Conservation (phyloP, 1,140 invertebrate species). For the Drosophila serrata region DNA sequence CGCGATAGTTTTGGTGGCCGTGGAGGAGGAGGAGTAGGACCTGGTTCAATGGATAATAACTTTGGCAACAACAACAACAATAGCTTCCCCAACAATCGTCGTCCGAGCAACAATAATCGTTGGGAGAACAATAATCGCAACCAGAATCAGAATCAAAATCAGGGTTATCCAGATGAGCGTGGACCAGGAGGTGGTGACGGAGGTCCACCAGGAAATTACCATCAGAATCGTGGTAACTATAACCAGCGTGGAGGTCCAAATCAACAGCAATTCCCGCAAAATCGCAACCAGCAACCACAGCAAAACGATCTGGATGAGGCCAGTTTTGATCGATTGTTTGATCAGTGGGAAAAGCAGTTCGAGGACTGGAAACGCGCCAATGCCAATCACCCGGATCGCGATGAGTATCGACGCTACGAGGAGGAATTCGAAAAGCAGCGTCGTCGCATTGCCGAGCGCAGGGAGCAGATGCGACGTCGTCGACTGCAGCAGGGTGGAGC, state of each 20-base stretch:
- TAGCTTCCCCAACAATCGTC: constrained; percentile 16
- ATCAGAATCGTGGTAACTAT: constrained; percentile 47
- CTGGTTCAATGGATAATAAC: neutral
- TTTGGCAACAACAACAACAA: constrained; percentile 21
- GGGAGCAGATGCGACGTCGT: constrained; percentile 92
- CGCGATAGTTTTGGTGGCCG: constrained; percentile 8
- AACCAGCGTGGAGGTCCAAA: constrained; percentile 29
- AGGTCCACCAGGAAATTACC: constrained; percentile 14
- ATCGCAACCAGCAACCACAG: constrained; percentile 12
- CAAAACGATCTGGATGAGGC: constrained; percentile 88
- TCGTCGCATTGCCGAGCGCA: constrained; percentile 90
- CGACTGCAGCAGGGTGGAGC: constrained; percentile 35
- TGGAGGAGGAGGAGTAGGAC: neutral
- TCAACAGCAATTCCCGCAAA: constrained; percentile 16
- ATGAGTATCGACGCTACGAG: constrained; percentile 93
- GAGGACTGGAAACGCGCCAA: constrained; percentile 94
- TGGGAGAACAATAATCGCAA: constrained; percentile 42
- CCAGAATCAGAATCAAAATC: constrained; percentile 29
- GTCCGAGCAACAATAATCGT: constrained; percentile 6
- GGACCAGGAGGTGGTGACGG: neutral
- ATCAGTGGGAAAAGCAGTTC: constrained; percentile 94
- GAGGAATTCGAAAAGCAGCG: constrained; percentile 93
- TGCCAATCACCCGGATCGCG: constrained; percentile 93
- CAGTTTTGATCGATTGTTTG: constrained; percentile 92
- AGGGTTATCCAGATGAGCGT: constrained; percentile 17